Conservation (phyloP, 64 coral and sea anemone genomes). For the Porites australiensis region DNA sequence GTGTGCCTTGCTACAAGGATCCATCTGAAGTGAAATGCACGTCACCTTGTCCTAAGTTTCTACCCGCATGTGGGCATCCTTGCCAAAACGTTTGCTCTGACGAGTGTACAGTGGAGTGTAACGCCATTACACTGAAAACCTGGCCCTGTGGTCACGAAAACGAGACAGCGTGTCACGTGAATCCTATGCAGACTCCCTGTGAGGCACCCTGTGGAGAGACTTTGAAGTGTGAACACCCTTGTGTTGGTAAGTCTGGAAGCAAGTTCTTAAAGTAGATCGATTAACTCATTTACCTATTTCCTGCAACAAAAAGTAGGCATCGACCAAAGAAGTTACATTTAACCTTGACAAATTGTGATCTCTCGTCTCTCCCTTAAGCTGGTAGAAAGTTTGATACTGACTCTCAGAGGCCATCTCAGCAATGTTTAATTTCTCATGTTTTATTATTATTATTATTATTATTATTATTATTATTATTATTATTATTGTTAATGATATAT, state of each 20-base stretch:
- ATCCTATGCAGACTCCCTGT: slow-evolving; percentile 39
- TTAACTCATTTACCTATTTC: too few relatives aligned
- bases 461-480: too few relatives aligned
- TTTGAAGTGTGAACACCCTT: slow-evolving; percentile 51
- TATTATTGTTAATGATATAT: too few relatives aligned
- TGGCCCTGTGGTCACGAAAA: slow-evolving; percentile 65
- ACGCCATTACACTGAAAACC: not conserved
- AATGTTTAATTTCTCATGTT: too few relatives aligned
- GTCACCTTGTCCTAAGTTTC: slow-evolving; percentile 21
- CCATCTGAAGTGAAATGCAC: slow-evolving; percentile 22
- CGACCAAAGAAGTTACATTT: too few relatives aligned
- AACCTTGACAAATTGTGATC: too few relatives aligned
- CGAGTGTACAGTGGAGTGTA: slow-evolving; percentile 30
- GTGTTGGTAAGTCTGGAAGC: slow-evolving; percentile 40
- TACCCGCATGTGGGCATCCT: slow-evolving; percentile 36
- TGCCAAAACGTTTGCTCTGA: slow-evolving; percentile 40
- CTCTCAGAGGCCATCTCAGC: too few relatives aligned
- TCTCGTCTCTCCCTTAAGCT: too few relatives aligned
- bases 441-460: too few relatives aligned
- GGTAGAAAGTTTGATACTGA: too few relatives aligned
- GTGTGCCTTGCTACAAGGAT: slow-evolving; percentile 35
- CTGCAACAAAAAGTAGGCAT: too few relatives aligned
- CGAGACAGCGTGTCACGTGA: slow-evolving; percentile 25
- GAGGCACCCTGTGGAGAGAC: slow-evolving; percentile 7
- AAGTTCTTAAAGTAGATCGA: too few relatives aligned